phyloP scores from a whole-genome alignment of 2,113 vertebrate genomes.

The Ursus arctos region DNA sequence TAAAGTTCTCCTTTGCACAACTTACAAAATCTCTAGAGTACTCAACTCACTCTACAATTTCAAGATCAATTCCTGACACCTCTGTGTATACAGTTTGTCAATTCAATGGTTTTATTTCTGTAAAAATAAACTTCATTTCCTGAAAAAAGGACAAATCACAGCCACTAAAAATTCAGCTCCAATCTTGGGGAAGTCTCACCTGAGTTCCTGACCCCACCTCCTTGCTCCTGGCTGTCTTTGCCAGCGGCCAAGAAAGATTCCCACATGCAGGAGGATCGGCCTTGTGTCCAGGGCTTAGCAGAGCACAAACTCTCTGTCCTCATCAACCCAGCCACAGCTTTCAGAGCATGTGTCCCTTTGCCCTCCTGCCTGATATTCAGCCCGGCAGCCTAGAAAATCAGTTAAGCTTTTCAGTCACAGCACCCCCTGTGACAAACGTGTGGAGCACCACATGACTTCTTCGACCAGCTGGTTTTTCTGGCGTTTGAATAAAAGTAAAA shows the following conservation, averaged over 20 bases:
- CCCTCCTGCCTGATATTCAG: not conserved
- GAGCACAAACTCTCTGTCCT: not conserved
- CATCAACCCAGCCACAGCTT: not conserved
- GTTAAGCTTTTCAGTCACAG: not conserved
- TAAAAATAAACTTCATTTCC: constrained; percentile 18
- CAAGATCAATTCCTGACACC: not conserved
- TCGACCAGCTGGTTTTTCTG: not conserved
- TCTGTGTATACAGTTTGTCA: not conserved
- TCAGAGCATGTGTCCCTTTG: not conserved
- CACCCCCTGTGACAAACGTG: not conserved
- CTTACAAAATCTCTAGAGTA: not conserved
- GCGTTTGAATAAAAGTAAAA: constrained; percentile 64
- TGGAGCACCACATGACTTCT: not conserved
- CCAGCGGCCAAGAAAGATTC: not conserved
- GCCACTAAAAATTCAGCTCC: not conserved
- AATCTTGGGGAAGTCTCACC: not conserved
- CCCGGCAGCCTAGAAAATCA: not conserved
- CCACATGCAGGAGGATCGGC: accelerated
- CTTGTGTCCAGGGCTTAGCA: not conserved
- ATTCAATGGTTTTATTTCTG: not conserved
- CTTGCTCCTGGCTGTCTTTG: not conserved
- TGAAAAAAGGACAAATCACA: not conserved
- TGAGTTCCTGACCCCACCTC: not conserved
- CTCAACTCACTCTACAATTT: not conserved
- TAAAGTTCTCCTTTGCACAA: not conserved